Base-by-base conservation (phyloP, 2,113 vertebrate genomes). In the Cryptoleucopteryx plumbea region DNA sequence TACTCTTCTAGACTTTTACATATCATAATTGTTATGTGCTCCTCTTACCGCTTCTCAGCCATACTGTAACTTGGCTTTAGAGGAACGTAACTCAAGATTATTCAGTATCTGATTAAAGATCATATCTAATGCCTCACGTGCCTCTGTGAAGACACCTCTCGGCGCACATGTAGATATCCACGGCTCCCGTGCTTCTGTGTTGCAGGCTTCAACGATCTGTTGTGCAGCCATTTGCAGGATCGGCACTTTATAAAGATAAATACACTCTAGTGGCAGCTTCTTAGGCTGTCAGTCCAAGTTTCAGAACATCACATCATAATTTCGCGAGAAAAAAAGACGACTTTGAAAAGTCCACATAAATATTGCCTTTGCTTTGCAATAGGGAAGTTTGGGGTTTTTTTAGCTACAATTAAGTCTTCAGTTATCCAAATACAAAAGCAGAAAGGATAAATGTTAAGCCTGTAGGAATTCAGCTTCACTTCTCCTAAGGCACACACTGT, bases 111-210 rank as follows among this genome's bases (percentile, higher is more conserved):
- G 59, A 81, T 16, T 29, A 25, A 47, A 40, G 34, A 58, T 11
- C 32, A 27, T 0, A 31, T 36, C 36, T 27, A 23, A 45, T 32
- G 62, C 42, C 61, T 43, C 21, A 9, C 13, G n/a, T 5, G n/a
- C 18, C 27, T 40, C 31, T 53, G 34, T 43, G 58, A 48, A 63
- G 52, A 59, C 6, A 34, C 15, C 13, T 32, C 67, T 48, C 9
- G 4, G 45, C 4, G 32, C n/a, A 52, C 38, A 5, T 1, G 20
- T 4, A 36, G 31, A 14, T 14, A 48, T 6, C 52, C 12, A 14
- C 0, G 4, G 19, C 26, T 63, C 42, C 34, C 4, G 3, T 5
- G 36, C 11, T 36, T 21, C 59, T 42, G 3, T 22, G 25, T 2
- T 45, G 55, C 29, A 9, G 55, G 38, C 23, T 80, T 26, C 50